Evolutionary conservation across 1,140 invertebrate genomes (phyloP).

Genomic region (Brachionus calyciflorus): DNA sequence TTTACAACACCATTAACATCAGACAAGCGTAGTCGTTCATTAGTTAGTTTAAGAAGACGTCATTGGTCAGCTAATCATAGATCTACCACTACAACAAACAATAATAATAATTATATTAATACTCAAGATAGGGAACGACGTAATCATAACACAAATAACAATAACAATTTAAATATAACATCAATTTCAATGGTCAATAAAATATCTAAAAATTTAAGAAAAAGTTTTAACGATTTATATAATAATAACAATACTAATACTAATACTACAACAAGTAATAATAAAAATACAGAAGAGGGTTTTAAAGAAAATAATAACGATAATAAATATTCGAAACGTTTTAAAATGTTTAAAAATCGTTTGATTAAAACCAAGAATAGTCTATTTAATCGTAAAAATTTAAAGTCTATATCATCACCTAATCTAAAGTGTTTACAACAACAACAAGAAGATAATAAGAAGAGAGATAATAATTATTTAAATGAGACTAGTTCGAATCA

Average conservation of each 20-base stretch:
- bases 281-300: not conserved
- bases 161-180: not conserved
- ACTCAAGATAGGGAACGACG: not conserved
- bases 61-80: not conserved
- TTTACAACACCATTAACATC: slow-evolving; percentile 6
- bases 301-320: not conserved
- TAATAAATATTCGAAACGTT: not conserved
- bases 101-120: slow-evolving; percentile 1
- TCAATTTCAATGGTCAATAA: not conserved
- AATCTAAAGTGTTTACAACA: slow-evolving; percentile 19
- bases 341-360: slow-evolving; percentile 23
- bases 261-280: not conserved
- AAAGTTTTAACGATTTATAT: slow-evolving; percentile 33
- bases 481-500: slow-evolving; percentile 27
- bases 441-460: not conserved
- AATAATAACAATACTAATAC: not conserved
- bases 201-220: not conserved
- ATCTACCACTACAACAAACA: not conserved
- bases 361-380: slow-evolving; percentile 31
- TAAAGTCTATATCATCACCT: slow-evolving; percentile 39
- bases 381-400: not conserved
- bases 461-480: not conserved
- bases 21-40: slow-evolving; percentile 33
- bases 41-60: slow-evolving; percentile 23
- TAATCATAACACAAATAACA: not conserved